Evolutionary conservation across 2,797 vertebrate genomes (phyloP), one percentile per base, ranked within the genome.

Genomic region (Nothura maculosa): DNA sequence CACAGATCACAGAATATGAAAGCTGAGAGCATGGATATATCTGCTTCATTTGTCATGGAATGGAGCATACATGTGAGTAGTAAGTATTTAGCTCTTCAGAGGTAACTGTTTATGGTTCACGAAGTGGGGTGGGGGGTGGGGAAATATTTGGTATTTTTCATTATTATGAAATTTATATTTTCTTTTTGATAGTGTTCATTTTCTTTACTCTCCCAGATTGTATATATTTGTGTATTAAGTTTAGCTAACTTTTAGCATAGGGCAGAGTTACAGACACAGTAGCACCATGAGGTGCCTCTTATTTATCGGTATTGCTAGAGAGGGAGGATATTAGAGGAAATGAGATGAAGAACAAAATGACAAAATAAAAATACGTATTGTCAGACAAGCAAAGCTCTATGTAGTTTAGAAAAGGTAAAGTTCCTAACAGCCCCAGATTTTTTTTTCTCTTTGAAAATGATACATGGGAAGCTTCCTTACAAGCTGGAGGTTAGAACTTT

Each of bases 321-420:
- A 96, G 63, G 8, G 43, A 92, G 30, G 27, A 89, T 78, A 34
- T 30, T 34, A 86, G 92, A 94, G 45, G 30, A 92, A 92, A 40
- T 40, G 25, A 76, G 55, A 32, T 20, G 57, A 92, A 90, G 62
- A 88, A 77, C 61, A 57, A 62, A 79, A 25, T 67, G 25, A 12
- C 55, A 90, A 93, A 94, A 81, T 27, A 84, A 86, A 73, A 79
- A 63, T 45, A 4, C 55, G 48, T 74, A 60, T 60, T 36, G 12
- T 30, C 79, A 62, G 57, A 45, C 13, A 38, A 57, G 43, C 13
- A 68, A 52, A 75, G 21, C 81, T 92, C 77, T 40, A 38, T 83
- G 50, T 66, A 61, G 48, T 42, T 81, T 89, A 63, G 72, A 81
- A 87, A 78, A 62, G 13, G 16, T 45, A 15, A 17, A 45, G 28